phyloP scores from a whole-genome alignment of 2,888 invertebrate species.

The Latrodectus hesperus region DNA sequence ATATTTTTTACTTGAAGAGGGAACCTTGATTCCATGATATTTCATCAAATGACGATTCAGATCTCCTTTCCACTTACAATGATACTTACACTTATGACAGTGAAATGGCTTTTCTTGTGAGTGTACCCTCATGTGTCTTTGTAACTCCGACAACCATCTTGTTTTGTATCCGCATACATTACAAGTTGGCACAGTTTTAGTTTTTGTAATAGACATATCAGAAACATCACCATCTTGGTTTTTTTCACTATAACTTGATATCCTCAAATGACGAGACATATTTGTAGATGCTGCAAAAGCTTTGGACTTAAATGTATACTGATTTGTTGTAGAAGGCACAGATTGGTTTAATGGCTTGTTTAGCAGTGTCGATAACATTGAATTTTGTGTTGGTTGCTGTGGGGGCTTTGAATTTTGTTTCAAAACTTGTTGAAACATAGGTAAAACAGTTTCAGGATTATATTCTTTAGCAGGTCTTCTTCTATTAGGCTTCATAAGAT shows the following conservation, averaged over 20 bases:
- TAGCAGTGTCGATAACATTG: slow-evolving; percentile 58
- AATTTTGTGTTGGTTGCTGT: slow-evolving; percentile 14
- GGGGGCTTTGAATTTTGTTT: slow-evolving; percentile 37
- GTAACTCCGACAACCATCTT: slow-evolving; percentile 70
- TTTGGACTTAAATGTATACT: slow-evolving; percentile 35
- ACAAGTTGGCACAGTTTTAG: slow-evolving; percentile 55
- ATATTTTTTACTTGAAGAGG: slow-evolving; percentile 24
- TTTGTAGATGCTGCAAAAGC: slow-evolving; percentile 16
- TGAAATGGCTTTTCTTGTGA: slow-evolving; percentile 70
- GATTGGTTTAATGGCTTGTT: slow-evolving; percentile 48
- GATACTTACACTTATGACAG: slow-evolving; percentile 70
- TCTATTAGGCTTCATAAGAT: slow-evolving; percentile 54
- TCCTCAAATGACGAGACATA: slow-evolving; percentile 42
- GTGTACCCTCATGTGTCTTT: slow-evolving; percentile 70
- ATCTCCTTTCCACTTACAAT: slow-evolving; percentile 71
- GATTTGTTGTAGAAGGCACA: slow-evolving; percentile 14
- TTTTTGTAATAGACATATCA: slow-evolving; percentile 14
- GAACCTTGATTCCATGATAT: slow-evolving; percentile 69
- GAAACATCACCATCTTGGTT: not conserved
- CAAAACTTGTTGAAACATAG: slow-evolving; percentile 54
- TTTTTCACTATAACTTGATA: slow-evolving; percentile 38
- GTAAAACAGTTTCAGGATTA: slow-evolving; percentile 40
- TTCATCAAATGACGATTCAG: slow-evolving; percentile 71
- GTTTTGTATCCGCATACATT: slow-evolving; percentile 70
- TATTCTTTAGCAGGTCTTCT: slow-evolving; percentile 46